phyloP scores from a whole-genome alignment of 2,797 vertebrate genomes.

The Botia kubotai region DNA sequence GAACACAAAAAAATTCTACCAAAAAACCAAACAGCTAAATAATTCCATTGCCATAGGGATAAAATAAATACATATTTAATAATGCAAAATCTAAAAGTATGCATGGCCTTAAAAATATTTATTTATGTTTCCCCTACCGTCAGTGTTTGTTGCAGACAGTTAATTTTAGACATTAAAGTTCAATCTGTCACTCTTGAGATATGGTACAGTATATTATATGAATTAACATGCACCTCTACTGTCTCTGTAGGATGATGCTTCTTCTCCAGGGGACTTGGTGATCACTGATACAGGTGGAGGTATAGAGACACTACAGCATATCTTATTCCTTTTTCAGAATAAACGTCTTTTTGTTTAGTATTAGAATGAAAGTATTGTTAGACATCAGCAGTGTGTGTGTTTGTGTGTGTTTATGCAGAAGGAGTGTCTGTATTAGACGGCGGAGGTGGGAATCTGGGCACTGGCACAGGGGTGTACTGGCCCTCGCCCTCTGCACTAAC shows the following conservation, averaged over 20 bases:
- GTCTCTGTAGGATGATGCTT: constrained; percentile 88
- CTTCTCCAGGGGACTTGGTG: constrained; percentile 94
- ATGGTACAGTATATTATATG: neutral
- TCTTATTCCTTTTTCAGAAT: constrained; percentile 11
- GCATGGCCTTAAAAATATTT: too few relatives aligned
- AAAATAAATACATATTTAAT: too few relatives aligned
- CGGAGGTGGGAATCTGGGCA: constrained; percentile 54
- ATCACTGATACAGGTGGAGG: constrained; percentile 91
- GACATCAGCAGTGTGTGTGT: constrained; percentile 11
- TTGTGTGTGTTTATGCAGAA: constrained; percentile 74
- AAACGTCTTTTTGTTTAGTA: neutral
- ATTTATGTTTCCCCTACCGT: too few relatives aligned
- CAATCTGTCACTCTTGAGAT: neutral
- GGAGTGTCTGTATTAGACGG: constrained; percentile 84
- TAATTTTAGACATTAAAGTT: too few relatives aligned
- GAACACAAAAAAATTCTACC: neutral
- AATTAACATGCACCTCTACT: constrained; percentile 19
- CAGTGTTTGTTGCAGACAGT: too few relatives aligned
- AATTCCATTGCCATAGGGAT: too few relatives aligned
- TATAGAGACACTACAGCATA: constrained; percentile 46
- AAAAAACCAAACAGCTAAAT: too few relatives aligned
- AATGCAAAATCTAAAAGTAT: too few relatives aligned
- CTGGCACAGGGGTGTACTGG: constrained; percentile 85
- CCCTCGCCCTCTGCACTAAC: constrained; percentile 93
- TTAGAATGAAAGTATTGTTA: neutral